These are phyloP conservation scores for Poecilus cupreus DNA, from an alignment of 2,888 invertebrate species.

Conservation along the genomic window DNA sequence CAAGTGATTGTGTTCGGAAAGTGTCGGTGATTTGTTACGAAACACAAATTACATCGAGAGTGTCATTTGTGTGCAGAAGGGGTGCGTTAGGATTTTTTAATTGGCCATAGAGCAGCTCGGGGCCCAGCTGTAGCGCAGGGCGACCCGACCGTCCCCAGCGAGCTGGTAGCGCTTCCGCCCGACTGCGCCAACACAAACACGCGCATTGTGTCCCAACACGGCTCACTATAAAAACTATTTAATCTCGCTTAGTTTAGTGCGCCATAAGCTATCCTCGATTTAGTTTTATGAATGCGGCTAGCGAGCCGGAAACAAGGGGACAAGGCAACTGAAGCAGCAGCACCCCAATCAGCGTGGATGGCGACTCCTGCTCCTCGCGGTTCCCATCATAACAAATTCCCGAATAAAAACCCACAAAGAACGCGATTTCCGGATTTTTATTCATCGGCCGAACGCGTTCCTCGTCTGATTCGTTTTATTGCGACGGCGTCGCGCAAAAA, in stretches of 20 bases:
- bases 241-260: conserved; percentile 52
- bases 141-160: neutral
- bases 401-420: conserved; percentile 38
- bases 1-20: no score
- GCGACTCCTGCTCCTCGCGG: neutral
- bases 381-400: conserved; percentile 20
- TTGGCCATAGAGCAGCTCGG: neutral
- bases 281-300: conserved; percentile 42
- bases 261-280: conserved; percentile 53
- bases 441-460: conserved; percentile 20
- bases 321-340: neutral
- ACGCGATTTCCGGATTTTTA: conserved; percentile 48
- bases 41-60: neutral
- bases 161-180: conserved; percentile 7
- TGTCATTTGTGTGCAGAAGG: no score
- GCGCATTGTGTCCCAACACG: conserved; percentile 10
- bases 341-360: neutral
- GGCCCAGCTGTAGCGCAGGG: neutral
- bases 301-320: conserved; percentile 3
- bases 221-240: conserved; percentile 48
- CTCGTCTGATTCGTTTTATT: no score
- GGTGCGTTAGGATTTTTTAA: conserved; percentile 31
- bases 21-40: neutral
- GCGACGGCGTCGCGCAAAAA: neutral
- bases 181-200: conserved; percentile 29